phyloP scores from a whole-genome alignment of 2,797 vertebrate genomes.

The Pteronotus mesoamericanus region DNA sequence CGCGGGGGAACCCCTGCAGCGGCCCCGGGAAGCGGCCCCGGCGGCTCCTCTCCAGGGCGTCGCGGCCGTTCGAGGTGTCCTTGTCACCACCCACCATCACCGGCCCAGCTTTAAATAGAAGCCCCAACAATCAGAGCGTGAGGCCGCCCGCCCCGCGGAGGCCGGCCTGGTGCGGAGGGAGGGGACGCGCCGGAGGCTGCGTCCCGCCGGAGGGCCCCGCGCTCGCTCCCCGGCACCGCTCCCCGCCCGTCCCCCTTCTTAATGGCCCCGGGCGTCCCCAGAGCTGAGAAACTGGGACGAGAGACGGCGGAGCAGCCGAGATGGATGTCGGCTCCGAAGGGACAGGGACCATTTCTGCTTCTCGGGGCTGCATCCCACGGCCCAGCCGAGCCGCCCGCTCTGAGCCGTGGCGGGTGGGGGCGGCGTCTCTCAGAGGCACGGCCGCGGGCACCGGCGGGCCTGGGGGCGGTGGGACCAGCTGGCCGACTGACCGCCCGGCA shows the following conservation, averaged over 20 bases:
- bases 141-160: conserved; percentile 22
- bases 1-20: rapidly evolving
- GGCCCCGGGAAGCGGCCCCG: rapidly evolving
- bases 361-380: background rate
- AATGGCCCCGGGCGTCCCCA: background rate
- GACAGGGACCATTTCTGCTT: background rate
- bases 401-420: no score
- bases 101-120: background rate
- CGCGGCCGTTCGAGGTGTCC: rapidly evolving
- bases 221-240: rapidly evolving
- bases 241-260: background rate
- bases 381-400: rapidly evolving
- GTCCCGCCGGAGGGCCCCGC: background rate
- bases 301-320: rapidly evolving
- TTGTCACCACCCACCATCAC: background rate
- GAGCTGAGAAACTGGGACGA: conserved; percentile 39
- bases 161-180: background rate
- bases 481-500: no score
- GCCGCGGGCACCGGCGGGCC: rapidly evolving
- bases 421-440: rapidly evolving
- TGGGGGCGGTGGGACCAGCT: no score
- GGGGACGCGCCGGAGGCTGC: rapidly evolving
- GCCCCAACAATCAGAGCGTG: conserved; percentile 56
- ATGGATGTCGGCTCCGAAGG: background rate
- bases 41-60: no score